Percentiles rank a stretch among this genome's conserved stretches.
Conservation (phyloP, 1,140 invertebrate species). For the Neelides sp. region DNA sequence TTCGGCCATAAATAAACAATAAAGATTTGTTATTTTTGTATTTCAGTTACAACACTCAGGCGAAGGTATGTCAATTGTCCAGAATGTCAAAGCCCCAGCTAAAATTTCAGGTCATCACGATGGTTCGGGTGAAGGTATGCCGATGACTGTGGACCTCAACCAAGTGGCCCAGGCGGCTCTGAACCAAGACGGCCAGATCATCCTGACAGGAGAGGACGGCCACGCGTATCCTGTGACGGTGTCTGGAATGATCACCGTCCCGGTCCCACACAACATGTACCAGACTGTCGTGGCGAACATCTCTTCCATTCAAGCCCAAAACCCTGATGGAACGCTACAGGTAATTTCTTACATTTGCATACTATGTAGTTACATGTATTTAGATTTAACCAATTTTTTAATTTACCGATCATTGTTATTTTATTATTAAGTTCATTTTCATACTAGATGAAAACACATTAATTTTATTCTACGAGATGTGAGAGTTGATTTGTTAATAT, state of each 20-base stretch:
- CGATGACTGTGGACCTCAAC: slow-evolving; percentile 70
- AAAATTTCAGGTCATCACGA: slow-evolving; percentile 16
- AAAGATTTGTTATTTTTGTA: slow-evolving; percentile 22
- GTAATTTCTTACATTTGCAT: slow-evolving; percentile 37
- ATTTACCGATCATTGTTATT: background rate
- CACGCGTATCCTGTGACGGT: slow-evolving; percentile 61
- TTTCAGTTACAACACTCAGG: slow-evolving; percentile 38
- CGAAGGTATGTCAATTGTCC: slow-evolving; percentile 49
- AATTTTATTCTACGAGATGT: no score
- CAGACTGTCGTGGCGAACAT: slow-evolving; percentile 90
- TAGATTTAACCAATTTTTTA: slow-evolving; percentile 1
- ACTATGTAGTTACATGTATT: background rate
- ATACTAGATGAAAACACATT: no score
- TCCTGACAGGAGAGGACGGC: slow-evolving; percentile 45
- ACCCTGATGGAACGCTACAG: slow-evolving; percentile 55
- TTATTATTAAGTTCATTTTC: background rate
- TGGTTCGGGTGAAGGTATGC: slow-evolving; percentile 33
- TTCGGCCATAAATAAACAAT: background rate
- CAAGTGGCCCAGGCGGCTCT: slow-evolving; percentile 72
- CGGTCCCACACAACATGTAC: slow-evolving; percentile 88
- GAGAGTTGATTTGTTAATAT: no score
- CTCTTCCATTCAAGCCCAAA: slow-evolving; percentile 58
- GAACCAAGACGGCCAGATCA: slow-evolving; percentile 79
- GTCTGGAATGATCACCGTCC: slow-evolving; percentile 87
- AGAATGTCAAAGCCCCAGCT: slow-evolving; percentile 50